These are phyloP conservation scores for Pristionchus fissidentatus DNA, from an alignment of 2,888 invertebrate species.

Conservation along the genomic window DNA sequence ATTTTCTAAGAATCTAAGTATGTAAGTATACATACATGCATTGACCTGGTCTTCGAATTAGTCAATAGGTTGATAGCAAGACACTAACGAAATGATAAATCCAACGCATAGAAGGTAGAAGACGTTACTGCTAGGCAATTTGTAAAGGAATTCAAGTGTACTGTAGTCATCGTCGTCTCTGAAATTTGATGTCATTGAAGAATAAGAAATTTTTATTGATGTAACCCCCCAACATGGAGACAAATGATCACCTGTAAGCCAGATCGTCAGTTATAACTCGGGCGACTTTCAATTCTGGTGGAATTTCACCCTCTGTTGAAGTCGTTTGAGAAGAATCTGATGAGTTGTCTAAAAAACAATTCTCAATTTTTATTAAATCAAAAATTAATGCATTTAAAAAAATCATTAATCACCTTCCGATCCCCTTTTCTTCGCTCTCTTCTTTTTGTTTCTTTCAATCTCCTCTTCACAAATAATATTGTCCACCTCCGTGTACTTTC, in stretches of 20 bases:
- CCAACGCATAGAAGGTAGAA: not conserved
- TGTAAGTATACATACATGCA: no score
- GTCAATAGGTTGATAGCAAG: no score
- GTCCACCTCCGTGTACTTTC: conserved; percentile 16
- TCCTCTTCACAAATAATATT: not conserved
- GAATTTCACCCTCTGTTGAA: conserved; percentile 9
- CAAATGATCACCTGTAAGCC: not conserved
- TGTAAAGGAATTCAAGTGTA: not conserved
- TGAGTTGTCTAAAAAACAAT: no score
- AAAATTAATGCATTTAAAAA: no score
- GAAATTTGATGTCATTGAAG: no score
- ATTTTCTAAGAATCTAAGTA: no score
- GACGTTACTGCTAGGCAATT: not conserved
- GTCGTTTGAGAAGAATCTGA: no score
- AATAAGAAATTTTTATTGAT: no score
- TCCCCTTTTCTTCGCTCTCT: not conserved
- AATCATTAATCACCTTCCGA: not conserved
- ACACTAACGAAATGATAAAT: not conserved
- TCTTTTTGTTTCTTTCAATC: not conserved
- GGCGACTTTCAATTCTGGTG: not conserved
- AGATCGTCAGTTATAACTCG: conserved; percentile 19
- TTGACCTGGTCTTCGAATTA: no score
- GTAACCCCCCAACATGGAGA: no score
- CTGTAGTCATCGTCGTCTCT: conserved; percentile 26
- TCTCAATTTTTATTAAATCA: not conserved